phyloP scores from a whole-genome alignment of 2,113 vertebrate genomes.

The Bucco capensis region DNA sequence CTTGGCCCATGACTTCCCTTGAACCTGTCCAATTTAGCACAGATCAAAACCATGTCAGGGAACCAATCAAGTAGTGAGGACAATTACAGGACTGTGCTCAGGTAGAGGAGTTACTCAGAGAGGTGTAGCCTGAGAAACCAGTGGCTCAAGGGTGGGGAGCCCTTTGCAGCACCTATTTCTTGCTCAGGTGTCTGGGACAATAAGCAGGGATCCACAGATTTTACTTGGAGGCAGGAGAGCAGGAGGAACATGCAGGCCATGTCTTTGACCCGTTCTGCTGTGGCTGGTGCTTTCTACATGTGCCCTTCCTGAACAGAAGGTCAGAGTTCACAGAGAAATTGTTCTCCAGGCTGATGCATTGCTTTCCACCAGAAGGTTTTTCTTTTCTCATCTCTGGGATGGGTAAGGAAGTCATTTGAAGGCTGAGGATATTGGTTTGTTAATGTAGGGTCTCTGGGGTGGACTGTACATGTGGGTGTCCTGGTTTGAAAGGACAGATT shows the following conservation, averaged over 20 bases:
- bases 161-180: not conserved
- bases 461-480: accelerated
- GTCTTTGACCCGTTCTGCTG: not conserved
- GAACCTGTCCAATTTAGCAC: not conserved
- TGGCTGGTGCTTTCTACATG: not conserved
- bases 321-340: not conserved
- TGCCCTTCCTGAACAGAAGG: not conserved
- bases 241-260: not conserved
- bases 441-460: not conserved
- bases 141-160: not conserved
- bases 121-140: not conserved
- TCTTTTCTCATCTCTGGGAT: not conserved
- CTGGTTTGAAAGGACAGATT: too few relatives aligned
- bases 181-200: not conserved
- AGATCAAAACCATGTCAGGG: not conserved
- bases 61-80: not conserved
- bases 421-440: not conserved
- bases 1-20: not conserved
- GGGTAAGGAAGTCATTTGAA: not conserved
- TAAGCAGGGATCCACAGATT: not conserved
- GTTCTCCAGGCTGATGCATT: not conserved
- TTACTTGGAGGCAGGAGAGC: not conserved
- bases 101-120: not conserved
- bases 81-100: not conserved
- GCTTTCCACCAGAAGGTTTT: not conserved